Percentiles rank a stretch among this genome's conserved stretches.
Evolutionary conservation across 2,888 invertebrate genomes (phyloP).

Genomic region (Chrysolina americana): DNA sequence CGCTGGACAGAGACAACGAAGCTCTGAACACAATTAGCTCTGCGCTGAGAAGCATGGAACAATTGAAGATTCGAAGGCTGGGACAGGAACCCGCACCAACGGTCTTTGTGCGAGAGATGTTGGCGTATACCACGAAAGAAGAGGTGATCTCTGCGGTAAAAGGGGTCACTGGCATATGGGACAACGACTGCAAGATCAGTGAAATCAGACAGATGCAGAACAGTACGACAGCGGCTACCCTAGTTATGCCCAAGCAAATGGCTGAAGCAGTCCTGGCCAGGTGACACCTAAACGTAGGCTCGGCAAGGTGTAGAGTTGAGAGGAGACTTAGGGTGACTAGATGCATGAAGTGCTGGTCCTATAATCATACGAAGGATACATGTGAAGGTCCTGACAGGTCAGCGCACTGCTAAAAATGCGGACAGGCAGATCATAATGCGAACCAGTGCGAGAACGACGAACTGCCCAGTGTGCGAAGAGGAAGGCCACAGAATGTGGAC

Average conservation of each 20-base stretch:
- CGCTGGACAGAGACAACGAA: conserved; percentile 6
- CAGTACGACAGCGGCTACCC: neutral
- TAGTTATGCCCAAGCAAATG: neutral
- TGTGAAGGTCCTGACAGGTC: neutral
- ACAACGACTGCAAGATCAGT: neutral
- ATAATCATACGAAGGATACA: neutral
- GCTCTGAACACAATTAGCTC: neutral
- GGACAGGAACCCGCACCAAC: neutral
- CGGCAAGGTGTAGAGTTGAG: neutral
- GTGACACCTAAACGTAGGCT: neutral
- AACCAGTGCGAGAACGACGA: conserved; percentile 17
- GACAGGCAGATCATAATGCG: neutral
- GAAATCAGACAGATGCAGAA: conserved; percentile 3
- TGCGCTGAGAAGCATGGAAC: neutral
- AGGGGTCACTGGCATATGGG: neutral
- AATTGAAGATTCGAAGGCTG: neutral
- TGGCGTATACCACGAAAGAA: neutral
- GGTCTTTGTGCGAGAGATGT: conserved; percentile 3
- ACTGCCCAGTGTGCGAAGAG: conserved; percentile 11
- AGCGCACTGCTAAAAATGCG: neutral
- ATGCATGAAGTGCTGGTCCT: neutral
- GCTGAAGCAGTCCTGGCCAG: neutral
- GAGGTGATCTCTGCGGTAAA: neutral
- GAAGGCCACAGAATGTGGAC: too few relatives aligned
- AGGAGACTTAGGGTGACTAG: neutral